phyloP scores from a whole-genome alignment of 2,113 vertebrate genomes.

The Callipepla californica region DNA sequence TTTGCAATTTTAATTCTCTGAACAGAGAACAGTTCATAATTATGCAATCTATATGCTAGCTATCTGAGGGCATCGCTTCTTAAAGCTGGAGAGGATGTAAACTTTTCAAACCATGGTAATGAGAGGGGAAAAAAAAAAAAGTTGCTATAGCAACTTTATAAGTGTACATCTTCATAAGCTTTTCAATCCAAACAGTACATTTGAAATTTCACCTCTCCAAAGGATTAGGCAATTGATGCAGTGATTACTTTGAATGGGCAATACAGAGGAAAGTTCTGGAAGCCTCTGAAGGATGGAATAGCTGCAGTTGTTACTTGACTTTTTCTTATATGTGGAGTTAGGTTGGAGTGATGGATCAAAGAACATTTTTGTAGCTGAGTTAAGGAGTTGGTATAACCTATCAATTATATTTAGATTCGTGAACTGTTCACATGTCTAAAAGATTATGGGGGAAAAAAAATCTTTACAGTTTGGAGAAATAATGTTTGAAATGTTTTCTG shows the following conservation, averaged over 20 bases:
- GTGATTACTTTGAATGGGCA: neutral
- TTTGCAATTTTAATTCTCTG: neutral
- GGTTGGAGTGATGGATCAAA: neutral
- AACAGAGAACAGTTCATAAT: neutral
- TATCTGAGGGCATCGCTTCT: neutral
- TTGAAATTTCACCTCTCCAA: neutral
- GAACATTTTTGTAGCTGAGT: neutral
- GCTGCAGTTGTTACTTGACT: neutral
- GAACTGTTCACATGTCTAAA: neutral
- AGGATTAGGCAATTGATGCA: neutral
- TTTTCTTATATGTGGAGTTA: neutral
- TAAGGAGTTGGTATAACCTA: neutral
- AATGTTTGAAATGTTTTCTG: neutral
- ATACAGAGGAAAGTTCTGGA: neutral
- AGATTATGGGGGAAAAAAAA: neutral
- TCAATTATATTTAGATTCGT: neutral
- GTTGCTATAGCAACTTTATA: conserved; percentile 49
- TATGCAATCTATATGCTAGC: neutral
- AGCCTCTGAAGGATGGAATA: neutral
- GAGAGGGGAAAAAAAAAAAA: neutral
- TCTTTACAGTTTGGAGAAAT: neutral
- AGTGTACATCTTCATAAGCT: neutral
- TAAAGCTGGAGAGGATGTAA: neutral
- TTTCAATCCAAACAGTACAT: neutral
- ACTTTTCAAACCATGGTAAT: conserved; percentile 23